Conservation (phyloP, 2,797 vertebrate species). For the Sylvia borin region DNA sequence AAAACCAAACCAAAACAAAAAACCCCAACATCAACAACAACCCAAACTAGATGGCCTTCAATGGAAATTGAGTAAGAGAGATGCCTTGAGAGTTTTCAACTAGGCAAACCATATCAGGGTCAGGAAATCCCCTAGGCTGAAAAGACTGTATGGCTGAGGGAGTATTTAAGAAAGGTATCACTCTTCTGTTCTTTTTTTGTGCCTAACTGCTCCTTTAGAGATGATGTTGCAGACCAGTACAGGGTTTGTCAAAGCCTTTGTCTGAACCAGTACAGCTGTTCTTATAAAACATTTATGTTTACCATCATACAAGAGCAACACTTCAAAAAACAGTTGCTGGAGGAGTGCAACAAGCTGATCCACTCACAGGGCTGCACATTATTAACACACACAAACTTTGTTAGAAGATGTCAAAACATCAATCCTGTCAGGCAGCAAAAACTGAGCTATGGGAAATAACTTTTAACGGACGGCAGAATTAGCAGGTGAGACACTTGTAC, state of each 20-base stretch:
- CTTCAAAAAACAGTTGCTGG: background rate
- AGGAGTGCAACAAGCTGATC: background rate
- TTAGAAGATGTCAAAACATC: background rate
- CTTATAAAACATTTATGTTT: conserved; percentile 34
- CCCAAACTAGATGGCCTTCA: background rate
- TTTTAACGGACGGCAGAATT: background rate
- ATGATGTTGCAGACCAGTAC: background rate
- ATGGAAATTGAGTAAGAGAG: background rate
- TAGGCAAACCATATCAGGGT: background rate
- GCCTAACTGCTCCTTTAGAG: background rate
- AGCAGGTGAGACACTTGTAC: background rate
- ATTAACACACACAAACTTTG: background rate
- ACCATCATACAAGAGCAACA: background rate
- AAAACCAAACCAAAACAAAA: no score
- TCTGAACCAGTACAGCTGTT: conserved; percentile 22
- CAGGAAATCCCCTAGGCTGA: conserved; percentile 6
- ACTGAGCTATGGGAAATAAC: background rate
- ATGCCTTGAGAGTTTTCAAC: background rate
- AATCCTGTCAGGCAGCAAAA: background rate
- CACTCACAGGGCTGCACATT: background rate
- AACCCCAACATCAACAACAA: no score
- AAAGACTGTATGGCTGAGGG: background rate
- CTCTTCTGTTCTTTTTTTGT: background rate
- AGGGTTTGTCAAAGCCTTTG: background rate
- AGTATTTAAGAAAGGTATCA: background rate